Percentiles rank a stretch among this genome's conserved stretches.
These are phyloP conservation scores for Vipera ursinii DNA, from an alignment of 2,797 vertebrate genomes.

Conservation along the genomic window DNA sequence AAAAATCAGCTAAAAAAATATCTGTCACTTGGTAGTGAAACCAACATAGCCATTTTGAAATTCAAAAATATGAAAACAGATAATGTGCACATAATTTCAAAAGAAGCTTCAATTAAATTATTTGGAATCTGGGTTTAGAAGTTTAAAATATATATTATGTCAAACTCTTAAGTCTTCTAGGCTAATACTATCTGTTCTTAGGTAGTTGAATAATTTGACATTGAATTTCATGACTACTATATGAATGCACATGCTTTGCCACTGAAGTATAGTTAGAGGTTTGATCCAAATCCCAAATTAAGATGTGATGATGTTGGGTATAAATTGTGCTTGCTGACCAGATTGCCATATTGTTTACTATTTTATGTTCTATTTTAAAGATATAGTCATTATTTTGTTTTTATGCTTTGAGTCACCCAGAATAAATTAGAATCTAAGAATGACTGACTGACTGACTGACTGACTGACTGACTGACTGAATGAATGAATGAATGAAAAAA, in stretches of 20 bases:
- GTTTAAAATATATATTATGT: background rate
- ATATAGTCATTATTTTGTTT: background rate
- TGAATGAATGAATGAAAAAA: too few species aligned
- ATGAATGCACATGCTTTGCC: background rate
- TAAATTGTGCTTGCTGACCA: background rate
- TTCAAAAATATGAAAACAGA: background rate
- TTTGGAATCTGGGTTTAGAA: background rate
- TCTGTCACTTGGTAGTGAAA: background rate
- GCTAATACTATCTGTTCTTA: background rate
- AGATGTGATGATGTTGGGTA: background rate
- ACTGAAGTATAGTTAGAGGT: background rate
- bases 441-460: background rate
- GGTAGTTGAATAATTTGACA: background rate
- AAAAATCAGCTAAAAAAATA: background rate
- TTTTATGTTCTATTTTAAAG: background rate
- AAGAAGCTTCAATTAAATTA: background rate
- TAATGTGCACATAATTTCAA: background rate
- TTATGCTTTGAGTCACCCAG: background rate
- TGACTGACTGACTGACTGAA: background rate
- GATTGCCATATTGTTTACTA: background rate
- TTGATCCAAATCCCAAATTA: background rate
- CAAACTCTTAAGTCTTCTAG: background rate
- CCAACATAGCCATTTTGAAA: background rate
- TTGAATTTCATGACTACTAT: background rate
- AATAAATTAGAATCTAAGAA: background rate